Percentiles rank a stretch among this genome's conserved stretches.
phyloP scores from a whole-genome alignment of 2,113 vertebrate genomes.

The Microtus richardsoni region DNA sequence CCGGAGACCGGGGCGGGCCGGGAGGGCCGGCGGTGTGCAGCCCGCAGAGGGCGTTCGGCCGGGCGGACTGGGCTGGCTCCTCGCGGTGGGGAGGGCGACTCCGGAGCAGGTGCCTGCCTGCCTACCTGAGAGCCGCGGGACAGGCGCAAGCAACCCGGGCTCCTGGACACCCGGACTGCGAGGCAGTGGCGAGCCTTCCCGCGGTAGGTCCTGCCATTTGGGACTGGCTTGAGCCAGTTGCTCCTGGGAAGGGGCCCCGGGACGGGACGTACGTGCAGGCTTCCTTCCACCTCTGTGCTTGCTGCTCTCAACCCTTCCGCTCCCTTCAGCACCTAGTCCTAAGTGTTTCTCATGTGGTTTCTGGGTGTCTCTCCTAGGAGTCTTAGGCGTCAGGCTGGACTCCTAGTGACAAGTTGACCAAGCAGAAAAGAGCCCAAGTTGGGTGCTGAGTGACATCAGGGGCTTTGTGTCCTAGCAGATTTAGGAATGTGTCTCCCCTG shows the following conservation, averaged over 20 bases:
- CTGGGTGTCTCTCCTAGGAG: neutral
- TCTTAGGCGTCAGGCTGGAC: conserved; percentile 10
- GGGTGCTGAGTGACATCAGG: conserved; percentile 22
- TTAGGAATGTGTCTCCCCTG: neutral
- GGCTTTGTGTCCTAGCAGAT: conserved; percentile 11
- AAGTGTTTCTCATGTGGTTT: neutral
- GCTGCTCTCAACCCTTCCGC: neutral
- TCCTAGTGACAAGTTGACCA: conserved; percentile 13
- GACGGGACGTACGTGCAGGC: neutral
- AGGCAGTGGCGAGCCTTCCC: neutral
- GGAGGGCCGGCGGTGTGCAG: neutral
- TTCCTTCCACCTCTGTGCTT: neutral
- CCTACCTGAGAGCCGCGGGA: neutral
- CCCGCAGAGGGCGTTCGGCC: neutral
- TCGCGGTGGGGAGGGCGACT: neutral
- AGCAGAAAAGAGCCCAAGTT: conserved; percentile 49
- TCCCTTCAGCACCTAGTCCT: neutral
- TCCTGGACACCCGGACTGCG: neutral
- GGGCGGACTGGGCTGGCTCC: neutral
- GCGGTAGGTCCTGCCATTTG: neutral
- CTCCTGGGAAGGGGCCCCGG: neutral
- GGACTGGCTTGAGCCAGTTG: conserved; percentile 36
- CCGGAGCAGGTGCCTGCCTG: conserved; percentile 77
- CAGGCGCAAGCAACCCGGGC: neutral
- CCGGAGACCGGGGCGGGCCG: neutral